These are phyloP conservation scores for Chamaea fasciata DNA, from an alignment of 2,113 vertebrate species.

Conservation along the genomic window DNA sequence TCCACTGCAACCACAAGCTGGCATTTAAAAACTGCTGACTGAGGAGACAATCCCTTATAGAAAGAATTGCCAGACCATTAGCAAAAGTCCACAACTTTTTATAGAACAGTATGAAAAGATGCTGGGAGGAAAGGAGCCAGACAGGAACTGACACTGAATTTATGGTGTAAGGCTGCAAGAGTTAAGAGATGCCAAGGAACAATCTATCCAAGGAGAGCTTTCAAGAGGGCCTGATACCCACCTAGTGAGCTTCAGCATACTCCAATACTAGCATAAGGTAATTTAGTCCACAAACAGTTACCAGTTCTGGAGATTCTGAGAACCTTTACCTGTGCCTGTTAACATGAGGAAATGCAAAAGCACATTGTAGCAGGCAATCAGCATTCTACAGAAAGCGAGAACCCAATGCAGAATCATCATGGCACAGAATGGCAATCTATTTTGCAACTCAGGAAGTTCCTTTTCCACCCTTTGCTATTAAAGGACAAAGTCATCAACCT, in stretches of 20 bases:
- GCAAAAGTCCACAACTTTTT: neutral
- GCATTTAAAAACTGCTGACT: neutral
- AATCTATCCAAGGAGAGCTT: neutral
- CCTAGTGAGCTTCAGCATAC: neutral
- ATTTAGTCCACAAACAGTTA: neutral
- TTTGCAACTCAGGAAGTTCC: neutral
- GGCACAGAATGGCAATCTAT: neutral
- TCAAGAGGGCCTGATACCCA: neutral
- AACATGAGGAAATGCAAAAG: neutral
- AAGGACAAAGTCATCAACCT: neutral
- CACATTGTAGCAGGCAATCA: neutral
- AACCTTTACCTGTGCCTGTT: neutral
- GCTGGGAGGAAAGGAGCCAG: neutral
- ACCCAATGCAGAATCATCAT: neutral
- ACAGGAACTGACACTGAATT: neutral
- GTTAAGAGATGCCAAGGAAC: neutral
- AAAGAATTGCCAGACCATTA: neutral
- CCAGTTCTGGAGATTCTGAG: neutral
- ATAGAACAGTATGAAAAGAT: neutral
- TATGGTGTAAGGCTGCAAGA: neutral
- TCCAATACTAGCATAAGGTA: neutral
- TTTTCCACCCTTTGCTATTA: neutral
- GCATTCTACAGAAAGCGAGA: neutral
- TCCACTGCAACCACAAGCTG: neutral
- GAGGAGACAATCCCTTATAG: neutral